Conservation (phyloP, 1,140 invertebrate genomes). For the Drosophila trapezifrons region DNA sequence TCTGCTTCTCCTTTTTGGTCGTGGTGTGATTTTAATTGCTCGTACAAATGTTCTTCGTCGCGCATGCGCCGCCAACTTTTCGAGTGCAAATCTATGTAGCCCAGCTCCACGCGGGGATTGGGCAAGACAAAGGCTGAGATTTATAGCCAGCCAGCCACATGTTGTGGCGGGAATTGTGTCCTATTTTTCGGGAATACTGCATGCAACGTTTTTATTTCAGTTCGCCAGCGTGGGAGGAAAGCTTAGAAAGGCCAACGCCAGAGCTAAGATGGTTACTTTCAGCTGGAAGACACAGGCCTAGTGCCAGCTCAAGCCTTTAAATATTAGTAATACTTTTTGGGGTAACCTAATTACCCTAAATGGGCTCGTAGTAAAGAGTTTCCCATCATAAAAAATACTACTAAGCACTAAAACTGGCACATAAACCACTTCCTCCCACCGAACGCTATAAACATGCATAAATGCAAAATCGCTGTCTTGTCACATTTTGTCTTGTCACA, state of each 20-base stretch:
- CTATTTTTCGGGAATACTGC: constrained; percentile 24
- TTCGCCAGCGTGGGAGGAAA: constrained; percentile 34
- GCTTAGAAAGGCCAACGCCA: constrained; percentile 13
- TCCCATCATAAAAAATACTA: background rate
- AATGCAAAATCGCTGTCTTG: constrained; percentile 34
- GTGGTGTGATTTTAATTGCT: constrained; percentile 81
- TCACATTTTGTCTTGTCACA: constrained; percentile 38
- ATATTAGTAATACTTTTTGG: background rate
- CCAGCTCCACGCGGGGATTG: constrained; percentile 34
- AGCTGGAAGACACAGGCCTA: background rate
- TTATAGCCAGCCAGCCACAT: constrained; percentile 48
- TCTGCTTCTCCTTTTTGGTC: constrained; percentile 63
- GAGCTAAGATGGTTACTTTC: constrained; percentile 1
- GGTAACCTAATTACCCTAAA: constrained; percentile 9
- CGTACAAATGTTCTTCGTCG: constrained; percentile 74
- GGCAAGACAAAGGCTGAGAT: constrained; percentile 57
- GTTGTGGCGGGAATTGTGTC: constrained; percentile 38
- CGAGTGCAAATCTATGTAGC: constrained; percentile 74
- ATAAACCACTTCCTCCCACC: constrained; percentile 7
- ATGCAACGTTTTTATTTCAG: constrained; percentile 44
- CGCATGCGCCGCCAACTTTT: constrained; percentile 53
- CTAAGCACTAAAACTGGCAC: background rate
- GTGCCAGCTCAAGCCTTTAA: background rate
- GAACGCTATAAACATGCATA: constrained; percentile 16
- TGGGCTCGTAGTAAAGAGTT: background rate